Evolutionary conservation across 1,140 invertebrate genomes (phyloP).

Genomic region (Microplitis mediator): DNA sequence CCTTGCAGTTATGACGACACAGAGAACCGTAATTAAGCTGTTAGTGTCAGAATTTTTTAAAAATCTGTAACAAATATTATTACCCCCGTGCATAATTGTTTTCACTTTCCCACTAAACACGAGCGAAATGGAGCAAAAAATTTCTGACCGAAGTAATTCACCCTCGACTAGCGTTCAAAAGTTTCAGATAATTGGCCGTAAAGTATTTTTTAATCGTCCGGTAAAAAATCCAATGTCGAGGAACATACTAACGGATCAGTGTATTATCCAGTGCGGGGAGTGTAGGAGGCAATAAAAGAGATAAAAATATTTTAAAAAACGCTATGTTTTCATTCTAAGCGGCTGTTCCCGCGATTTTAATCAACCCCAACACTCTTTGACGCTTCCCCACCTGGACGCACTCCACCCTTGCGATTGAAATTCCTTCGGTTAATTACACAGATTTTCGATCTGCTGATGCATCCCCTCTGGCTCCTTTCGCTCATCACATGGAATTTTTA

Average conservation of each 20-base stretch:
- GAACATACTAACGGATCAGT: not conserved
- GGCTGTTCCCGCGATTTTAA: constrained; percentile 55
- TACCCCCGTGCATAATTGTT: no score
- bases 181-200: constrained; percentile 5
- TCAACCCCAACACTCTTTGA: constrained; percentile 45
- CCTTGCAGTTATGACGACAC: not conserved
- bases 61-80: not conserved
- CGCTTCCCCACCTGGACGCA: constrained; percentile 31
- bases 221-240: constrained; percentile 14
- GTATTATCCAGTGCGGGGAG: not conserved
- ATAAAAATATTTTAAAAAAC: constrained; percentile 22
- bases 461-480: not conserved
- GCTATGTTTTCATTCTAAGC: constrained; percentile 38
- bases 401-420: constrained; percentile 35
- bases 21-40: constrained; percentile 21
- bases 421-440: constrained; percentile 59
- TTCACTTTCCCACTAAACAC: no score
- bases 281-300: not conserved
- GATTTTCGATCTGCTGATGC: constrained; percentile 49
- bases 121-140: no score
- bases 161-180: not conserved
- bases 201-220: constrained; percentile 12
- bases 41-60: not conserved
- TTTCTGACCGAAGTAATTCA: not conserved
- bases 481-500: constrained; percentile 48